phyloP scores from a whole-genome alignment of 2,797 vertebrate species.

The Botia kubotai region DNA sequence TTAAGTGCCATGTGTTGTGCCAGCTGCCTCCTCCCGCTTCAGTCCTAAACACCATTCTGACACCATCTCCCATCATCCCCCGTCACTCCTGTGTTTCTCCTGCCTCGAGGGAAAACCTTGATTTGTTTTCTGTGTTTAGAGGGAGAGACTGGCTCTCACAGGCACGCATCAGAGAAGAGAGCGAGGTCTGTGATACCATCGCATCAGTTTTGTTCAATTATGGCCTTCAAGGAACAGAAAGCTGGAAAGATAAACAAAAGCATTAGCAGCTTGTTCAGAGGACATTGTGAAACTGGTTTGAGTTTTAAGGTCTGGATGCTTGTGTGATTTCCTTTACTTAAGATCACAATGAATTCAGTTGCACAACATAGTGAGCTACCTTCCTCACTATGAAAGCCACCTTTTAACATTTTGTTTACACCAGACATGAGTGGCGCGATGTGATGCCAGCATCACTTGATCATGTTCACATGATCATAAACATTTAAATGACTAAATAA shows the following conservation, averaged over 20 bases:
- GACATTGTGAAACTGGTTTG: too few relatives aligned
- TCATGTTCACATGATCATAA: too few relatives aligned
- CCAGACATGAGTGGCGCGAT: too few relatives aligned
- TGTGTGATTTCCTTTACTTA: too few relatives aligned
- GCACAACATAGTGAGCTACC: too few relatives aligned
- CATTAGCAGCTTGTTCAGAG: neutral
- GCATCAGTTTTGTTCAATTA: constrained; percentile 10
- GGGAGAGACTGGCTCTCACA: neutral
- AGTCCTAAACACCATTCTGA: constrained; percentile 64
- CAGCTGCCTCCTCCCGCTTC: constrained; percentile 72
- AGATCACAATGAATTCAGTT: too few relatives aligned
- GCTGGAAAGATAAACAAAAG: neutral
- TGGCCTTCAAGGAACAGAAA: constrained; percentile 4
- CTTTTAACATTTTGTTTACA: too few relatives aligned
- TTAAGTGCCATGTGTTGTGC: constrained; percentile 75
- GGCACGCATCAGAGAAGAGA: constrained; percentile 13
- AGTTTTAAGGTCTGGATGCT: too few relatives aligned
- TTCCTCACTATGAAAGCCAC: too few relatives aligned
- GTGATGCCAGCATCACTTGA: too few relatives aligned
- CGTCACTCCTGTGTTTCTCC: neutral
- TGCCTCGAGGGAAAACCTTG: too few relatives aligned
- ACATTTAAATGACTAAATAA: too few relatives aligned
- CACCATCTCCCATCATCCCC: neutral
- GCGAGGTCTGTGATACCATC: neutral
- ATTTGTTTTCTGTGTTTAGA: constrained; percentile 7